A percentile compares a stretch with the other conserved stretches of the same genome.
Conservation (phyloP, 2,888 invertebrate genomes). For the Orchesellides sinensis region DNA sequence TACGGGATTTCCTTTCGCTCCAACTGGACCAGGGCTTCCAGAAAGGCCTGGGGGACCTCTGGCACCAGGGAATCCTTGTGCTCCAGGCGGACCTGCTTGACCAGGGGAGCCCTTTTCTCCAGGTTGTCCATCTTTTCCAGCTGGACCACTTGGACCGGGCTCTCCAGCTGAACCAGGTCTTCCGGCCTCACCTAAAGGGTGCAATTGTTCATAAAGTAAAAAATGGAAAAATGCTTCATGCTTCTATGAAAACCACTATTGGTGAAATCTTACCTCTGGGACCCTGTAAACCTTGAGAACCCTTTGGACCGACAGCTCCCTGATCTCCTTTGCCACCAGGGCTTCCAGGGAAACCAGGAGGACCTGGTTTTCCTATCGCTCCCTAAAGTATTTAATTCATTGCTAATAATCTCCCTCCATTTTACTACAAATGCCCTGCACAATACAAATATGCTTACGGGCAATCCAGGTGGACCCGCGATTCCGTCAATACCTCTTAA, state of each 20-base stretch:
- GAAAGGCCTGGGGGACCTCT: slow-evolving; percentile 86
- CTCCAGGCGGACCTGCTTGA: slow-evolving; percentile 84
- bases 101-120: slow-evolving; percentile 90
- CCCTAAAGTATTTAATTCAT: slow-evolving; percentile 80
- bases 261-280: slow-evolving; percentile 83
- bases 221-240: not conserved
- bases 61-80: slow-evolving; percentile 90
- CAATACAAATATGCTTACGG: slow-evolving; percentile 81
- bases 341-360: slow-evolving; percentile 90
- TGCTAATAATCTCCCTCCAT: not conserved
- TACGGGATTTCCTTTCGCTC: slow-evolving; percentile 86
- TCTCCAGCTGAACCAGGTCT: slow-evolving; percentile 88
- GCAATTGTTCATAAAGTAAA: not conserved
- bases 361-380: slow-evolving; percentile 87
- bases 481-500: slow-evolving; percentile 88
- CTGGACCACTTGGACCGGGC: slow-evolving; percentile 84
- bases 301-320: slow-evolving; percentile 86
- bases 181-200: slow-evolving; percentile 83
- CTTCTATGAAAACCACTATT: not conserved
- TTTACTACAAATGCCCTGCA: too few species aligned
- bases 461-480: slow-evolving; percentile 86
- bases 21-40: slow-evolving; percentile 86
- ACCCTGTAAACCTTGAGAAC: slow-evolving; percentile 89
- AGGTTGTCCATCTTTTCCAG: slow-evolving; percentile 86
- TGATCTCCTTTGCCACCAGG: slow-evolving; percentile 89